Evolutionary conservation across 2,888 invertebrate species (phyloP).

Genomic region (Leptogaster cylindrica): DNA sequence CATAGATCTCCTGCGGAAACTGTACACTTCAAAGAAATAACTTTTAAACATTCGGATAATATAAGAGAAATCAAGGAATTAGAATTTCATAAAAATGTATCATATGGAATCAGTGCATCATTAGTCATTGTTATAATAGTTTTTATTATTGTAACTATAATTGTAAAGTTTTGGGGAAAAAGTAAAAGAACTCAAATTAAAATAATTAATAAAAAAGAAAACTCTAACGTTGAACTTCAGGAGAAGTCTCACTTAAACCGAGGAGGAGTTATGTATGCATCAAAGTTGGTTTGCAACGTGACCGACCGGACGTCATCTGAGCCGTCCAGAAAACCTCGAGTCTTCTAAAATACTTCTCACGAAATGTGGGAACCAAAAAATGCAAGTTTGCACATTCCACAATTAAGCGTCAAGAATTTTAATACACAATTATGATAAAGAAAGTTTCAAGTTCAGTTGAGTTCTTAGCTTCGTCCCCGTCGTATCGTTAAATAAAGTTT

Average conservation of each 20-base stretch:
- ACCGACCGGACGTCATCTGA: neutral
- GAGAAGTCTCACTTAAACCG: constrained; percentile 36
- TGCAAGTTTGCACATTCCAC: too few species aligned
- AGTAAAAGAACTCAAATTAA: neutral
- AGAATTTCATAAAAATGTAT: constrained; percentile 28
- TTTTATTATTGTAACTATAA: too few species aligned
- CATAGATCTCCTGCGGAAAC: neutral
- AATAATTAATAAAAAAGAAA: neutral
- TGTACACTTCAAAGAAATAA: neutral
- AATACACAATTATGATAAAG: too few species aligned
- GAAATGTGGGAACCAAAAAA: too few species aligned
- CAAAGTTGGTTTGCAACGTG: neutral
- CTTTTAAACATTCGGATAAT: neutral
- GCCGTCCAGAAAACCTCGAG: neutral
- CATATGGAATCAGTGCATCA: neutral
- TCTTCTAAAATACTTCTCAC: neutral
- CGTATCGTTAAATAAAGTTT: too few species aligned
- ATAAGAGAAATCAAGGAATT: constrained; percentile 8
- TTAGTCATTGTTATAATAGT: neutral
- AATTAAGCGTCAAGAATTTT: too few species aligned
- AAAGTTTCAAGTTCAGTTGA: too few species aligned
- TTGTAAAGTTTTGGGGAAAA: neutral
- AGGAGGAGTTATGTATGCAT: constrained; percentile 10
- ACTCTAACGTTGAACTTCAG: constrained; percentile 1
- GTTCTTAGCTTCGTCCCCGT: too few species aligned